phyloP scores from a whole-genome alignment of 1,140 invertebrate genomes.

The Leptinotarsa defecta region DNA sequence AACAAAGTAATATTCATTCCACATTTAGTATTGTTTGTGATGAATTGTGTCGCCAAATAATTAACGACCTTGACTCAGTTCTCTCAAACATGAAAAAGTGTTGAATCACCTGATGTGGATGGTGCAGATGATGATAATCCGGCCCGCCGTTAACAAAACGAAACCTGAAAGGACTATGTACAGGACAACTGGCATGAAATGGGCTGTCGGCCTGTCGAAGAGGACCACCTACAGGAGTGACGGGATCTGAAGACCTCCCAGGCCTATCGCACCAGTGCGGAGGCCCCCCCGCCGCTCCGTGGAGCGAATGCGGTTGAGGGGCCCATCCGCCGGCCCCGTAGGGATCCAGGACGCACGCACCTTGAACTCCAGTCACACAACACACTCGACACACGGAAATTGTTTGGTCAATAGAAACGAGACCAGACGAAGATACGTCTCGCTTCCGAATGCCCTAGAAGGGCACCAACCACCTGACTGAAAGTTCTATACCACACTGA shows the following conservation, averaged over 20 bases:
- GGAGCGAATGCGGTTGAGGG: conserved; percentile 43
- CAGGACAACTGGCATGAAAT: conserved; percentile 62
- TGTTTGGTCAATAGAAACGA: background rate
- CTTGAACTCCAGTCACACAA: background rate
- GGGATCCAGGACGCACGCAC: conserved; percentile 51
- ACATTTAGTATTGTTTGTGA: too few relatives aligned
- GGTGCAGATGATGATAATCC: conserved; percentile 35
- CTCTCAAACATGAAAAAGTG: background rate
- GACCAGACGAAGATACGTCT: conserved; percentile 13
- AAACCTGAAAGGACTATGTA: conserved; percentile 68
- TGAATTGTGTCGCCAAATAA: too few relatives aligned
- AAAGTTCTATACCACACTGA: conserved; percentile 14
- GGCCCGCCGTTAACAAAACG: conserved; percentile 63
- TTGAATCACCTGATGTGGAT: conserved; percentile 37
- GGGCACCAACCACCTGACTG: conserved; percentile 14
- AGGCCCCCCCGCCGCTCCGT: conserved; percentile 46
- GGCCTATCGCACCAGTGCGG: conserved; percentile 52
- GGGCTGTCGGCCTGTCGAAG: conserved; percentile 45
- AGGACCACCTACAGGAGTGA: conserved; percentile 51
- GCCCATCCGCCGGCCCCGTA: conserved; percentile 51
- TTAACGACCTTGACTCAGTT: background rate
- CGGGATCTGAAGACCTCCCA: conserved; percentile 53
- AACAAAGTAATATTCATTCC: too few relatives aligned
- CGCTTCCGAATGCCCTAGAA: background rate
- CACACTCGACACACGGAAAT: background rate